These are phyloP conservation scores for Montipora foliosa DNA, from an alignment of 64 coral and sea anemone species.

Conservation along the genomic window DNA sequence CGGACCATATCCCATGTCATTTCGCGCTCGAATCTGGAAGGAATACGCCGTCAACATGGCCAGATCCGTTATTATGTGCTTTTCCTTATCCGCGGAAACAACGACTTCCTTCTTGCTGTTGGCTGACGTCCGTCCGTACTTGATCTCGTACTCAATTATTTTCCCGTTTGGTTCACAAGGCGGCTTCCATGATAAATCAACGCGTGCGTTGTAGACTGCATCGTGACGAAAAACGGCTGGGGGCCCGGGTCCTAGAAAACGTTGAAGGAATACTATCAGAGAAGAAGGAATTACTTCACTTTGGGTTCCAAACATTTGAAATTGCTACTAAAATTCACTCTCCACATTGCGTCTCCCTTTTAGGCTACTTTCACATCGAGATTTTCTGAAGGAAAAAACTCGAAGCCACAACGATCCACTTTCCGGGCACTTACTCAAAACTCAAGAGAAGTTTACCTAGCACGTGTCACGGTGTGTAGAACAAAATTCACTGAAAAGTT, in stretches of 20 bases:
- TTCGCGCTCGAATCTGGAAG: constrained; percentile 74
- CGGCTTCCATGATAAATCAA: constrained; percentile 73
- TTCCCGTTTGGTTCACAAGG: constrained; percentile 89
- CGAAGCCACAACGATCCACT: too few relatives aligned
- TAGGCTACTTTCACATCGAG: too few relatives aligned
- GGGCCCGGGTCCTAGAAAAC: constrained; percentile 69
- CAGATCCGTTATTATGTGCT: constrained; percentile 25
- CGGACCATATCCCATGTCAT: constrained; percentile 74
- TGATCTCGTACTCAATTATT: constrained; percentile 75
- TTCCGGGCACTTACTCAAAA: too few relatives aligned
- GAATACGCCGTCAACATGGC: constrained; percentile 63
- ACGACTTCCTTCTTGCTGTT: constrained; percentile 9
- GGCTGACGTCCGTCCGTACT: constrained; percentile 33
- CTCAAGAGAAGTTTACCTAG: too few relatives aligned
- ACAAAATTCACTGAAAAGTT: too few relatives aligned
- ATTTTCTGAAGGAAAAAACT: too few relatives aligned
- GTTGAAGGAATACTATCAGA: background rate
- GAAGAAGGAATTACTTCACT: background rate
- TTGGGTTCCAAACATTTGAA: too few relatives aligned
- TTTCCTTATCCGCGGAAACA: constrained; percentile 12
- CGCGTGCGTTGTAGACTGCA: constrained; percentile 82
- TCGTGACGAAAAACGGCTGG: constrained; percentile 58
- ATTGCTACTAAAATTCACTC: too few relatives aligned
- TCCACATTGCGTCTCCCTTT: too few relatives aligned
- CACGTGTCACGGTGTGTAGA: background rate